Conservation (phyloP, 2,113 vertebrate genomes). For the Bubo scandiacus region DNA sequence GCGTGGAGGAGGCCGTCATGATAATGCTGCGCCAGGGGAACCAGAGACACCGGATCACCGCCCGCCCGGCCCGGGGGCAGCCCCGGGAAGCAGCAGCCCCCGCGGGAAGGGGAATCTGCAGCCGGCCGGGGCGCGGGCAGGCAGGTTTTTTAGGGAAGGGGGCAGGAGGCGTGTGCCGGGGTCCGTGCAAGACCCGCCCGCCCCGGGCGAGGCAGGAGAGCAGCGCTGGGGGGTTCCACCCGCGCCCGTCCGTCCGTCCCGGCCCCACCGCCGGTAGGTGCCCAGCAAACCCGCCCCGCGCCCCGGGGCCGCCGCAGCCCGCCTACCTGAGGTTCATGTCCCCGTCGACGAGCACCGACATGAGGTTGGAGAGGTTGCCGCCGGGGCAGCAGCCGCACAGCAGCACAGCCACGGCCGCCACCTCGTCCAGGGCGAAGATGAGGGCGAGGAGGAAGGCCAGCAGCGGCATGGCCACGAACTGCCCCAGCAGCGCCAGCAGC, state of each 20-base stretch:
- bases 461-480: constrained; percentile 94
- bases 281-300: background rate
- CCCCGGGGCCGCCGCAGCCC: background rate
- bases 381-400: constrained; percentile 97
- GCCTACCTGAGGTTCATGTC: constrained; percentile 97
- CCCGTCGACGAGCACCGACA: constrained; percentile 92
- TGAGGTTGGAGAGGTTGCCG: constrained; percentile 93
- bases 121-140: background rate
- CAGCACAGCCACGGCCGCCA: constrained; percentile 92
- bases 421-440: constrained; percentile 88
- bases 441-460: constrained; percentile 91
- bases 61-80: background rate
- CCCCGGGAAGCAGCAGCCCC: background rate
- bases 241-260: background rate
- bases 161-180: background rate
- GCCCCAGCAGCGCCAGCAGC: constrained; percentile 89
- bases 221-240: background rate
- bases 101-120: background rate
- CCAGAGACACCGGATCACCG: background rate
- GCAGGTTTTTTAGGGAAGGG: background rate
- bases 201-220: background rate
- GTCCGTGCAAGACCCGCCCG: background rate
- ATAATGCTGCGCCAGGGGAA: constrained; percentile 80
- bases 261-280: background rate
- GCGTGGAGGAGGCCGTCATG: constrained; percentile 96